Percentiles rank a stretch among this genome's conserved stretches.
Evolutionary conservation across 2,113 vertebrate genomes (phyloP).

Genomic region (Galbula dea): DNA sequence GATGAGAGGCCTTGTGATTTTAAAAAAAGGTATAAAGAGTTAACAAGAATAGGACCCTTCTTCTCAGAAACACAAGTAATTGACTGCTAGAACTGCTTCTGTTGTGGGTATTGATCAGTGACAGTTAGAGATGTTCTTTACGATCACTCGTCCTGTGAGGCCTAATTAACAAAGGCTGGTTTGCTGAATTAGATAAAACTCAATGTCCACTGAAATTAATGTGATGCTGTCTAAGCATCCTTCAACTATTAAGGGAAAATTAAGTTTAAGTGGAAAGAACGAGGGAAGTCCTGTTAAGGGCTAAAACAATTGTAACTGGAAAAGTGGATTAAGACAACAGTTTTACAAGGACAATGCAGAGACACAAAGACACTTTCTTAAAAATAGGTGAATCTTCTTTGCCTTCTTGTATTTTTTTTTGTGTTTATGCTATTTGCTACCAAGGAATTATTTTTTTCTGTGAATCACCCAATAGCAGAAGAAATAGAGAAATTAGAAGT

Average conservation of each 20-base stretch:
- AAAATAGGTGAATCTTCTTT: not conserved
- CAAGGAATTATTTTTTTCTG: not conserved
- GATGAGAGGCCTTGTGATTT: not conserved
- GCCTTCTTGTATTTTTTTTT: not conserved
- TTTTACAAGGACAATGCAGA: slow-evolving; percentile 17
- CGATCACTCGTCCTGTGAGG: slow-evolving; percentile 64
- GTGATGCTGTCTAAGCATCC: slow-evolving; percentile 67
- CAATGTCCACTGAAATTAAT: slow-evolving; percentile 77
- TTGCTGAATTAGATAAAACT: slow-evolving; percentile 82
- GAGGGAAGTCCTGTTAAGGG: slow-evolving; percentile 36
- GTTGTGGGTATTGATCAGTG: slow-evolving; percentile 68
- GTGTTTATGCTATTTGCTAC: not conserved
- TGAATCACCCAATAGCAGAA: not conserved
- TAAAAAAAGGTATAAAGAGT: not conserved
- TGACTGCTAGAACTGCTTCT: slow-evolving; percentile 59
- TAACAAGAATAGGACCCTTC: slow-evolving; percentile 41
- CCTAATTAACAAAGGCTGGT: slow-evolving; percentile 78
- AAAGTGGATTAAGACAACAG: slow-evolving; percentile 53
- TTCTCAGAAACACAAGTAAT: slow-evolving; percentile 59
- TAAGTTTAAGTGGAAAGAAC: slow-evolving; percentile 62
- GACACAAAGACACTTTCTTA: not conserved
- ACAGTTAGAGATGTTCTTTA: slow-evolving; percentile 56
- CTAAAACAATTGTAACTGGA: slow-evolving; percentile 46
- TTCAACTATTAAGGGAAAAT: slow-evolving; percentile 68
- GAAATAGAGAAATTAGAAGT: not conserved